Base-by-base conservation (phyloP, 1,140 invertebrate genomes). In the Chironomus tepperi region DNA sequence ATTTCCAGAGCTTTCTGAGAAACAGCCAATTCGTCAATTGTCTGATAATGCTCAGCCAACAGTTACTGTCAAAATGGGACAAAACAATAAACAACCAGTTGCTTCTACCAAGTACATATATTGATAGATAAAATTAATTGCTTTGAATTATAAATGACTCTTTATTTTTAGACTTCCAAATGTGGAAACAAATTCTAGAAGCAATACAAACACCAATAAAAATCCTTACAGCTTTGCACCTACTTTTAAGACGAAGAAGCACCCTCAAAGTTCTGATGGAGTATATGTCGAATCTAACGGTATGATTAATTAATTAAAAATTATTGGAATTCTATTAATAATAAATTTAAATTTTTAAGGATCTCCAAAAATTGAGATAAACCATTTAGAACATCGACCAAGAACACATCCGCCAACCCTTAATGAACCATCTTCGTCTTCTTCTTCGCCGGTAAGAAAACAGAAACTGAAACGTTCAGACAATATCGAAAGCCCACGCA, bases 31-130 rank as follows among this genome's bases (percentile, higher is more conserved):
- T n/a, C 42, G 73, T n/a, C 42, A 73, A 42, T 7, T 43, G 24
- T 43, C 42, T 7, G 42, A 47, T 42, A 43, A 42, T n/a, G n/a
- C 42, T 42, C 12, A 73, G 24, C 24, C 24, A 9, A 73, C 73
- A 7, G n/a, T 19, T 0, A 16, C 43, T 57, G 16, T 12, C 3
- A 18, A 67, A 72, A 5, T 43, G 34, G 24, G 24, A 67, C 34
- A 74, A 43, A 74, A 16, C 3, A 57, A 57, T 57, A 74, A 74
- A 47, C 64, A 42, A 72, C 74, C 74, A 43, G 65, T 74, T 72
- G 47, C 74, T 74, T 74, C 74, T 10, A 74, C 57, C 21, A 67
- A 67, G 24, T 18, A 70, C 18, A 47, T 70, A 18, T 18, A 70
- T 19, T 19, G 16, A 70, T 70, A 57, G 7, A 2, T 19, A 10